Base-by-base conservation (phyloP, 2,113 vertebrate genomes). In the Eretmodus cyanostictus region DNA sequence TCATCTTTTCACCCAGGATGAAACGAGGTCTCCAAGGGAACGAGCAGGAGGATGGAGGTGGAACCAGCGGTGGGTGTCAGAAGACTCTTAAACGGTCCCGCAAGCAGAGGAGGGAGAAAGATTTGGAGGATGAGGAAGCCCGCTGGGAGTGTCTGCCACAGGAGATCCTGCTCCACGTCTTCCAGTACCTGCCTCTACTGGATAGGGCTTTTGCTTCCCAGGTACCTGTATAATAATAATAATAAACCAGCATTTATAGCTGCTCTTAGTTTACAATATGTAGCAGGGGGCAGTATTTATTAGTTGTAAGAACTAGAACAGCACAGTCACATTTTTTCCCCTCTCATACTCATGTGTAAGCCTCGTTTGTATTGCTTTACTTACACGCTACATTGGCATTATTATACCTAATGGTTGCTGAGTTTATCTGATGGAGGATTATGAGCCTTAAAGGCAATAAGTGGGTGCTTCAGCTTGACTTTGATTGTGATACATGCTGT, bases 121-220 rank as follows among this genome's bases (percentile, higher is more conserved):
- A 91, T 10, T 45, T 54, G 16, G 86, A 84, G 53, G 93, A 71
- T 4, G 89, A 95, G 42, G 92, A 79, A 63, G 55, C 27, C 83
- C 19, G 95, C 66, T 99, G 98, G 98, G 97, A 97, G 1, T 95
- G 96, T 93, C 95, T 99, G 24, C 97, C 98, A 17, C 98, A 97
- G 89, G 98, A 99, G 91, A 96, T 99, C 45, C 95, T 99, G 89
- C 97, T 99, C 34, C 97, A 98, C 63, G 93, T 99, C 54, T 99
- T 99, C 84, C 97, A 98, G 95, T 98, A 97, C 92, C 94, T 99
- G 90, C 98, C 98, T 63, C 97, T 99, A 40, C 96, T 99, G 90
- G 98, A 99, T 89, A 96, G 98, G 53, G 98, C 98, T 51, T 97
- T 97, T 34, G 98, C 98, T 4, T 98, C 98, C 1, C 98, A 98